Percentiles rank a stretch among this genome's conserved stretches.
These are phyloP conservation scores for Anodontia alba DNA, from an alignment of 2,888 invertebrate species.

Conservation along the genomic window DNA sequence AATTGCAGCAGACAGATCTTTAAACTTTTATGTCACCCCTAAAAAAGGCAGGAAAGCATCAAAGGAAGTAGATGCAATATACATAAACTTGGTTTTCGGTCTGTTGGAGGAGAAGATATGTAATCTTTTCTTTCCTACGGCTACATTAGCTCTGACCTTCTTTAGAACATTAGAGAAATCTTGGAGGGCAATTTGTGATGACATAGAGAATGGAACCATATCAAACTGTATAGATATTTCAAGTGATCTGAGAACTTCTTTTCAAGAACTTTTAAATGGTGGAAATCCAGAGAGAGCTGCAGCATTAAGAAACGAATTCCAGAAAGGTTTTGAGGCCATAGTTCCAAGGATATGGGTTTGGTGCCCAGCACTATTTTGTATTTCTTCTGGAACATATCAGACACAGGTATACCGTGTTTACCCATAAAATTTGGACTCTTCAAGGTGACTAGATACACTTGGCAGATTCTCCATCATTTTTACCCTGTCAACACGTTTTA, in stretches of 20 bases:
- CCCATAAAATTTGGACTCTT: too few species aligned
- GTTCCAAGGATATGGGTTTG: conserved; percentile 55
- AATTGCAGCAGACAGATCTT: conserved; percentile 34
- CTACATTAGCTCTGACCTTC: conserved; percentile 43
- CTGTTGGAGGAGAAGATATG: conserved; percentile 44
- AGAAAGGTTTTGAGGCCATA: conserved; percentile 46
- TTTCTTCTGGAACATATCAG: conserved; percentile 52
- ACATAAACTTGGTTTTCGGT: conserved; percentile 58
- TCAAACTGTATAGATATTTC: conserved; percentile 23
- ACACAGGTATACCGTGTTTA: conserved; percentile 51
- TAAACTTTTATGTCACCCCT: conserved; percentile 41
- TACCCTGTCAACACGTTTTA: too few species aligned
- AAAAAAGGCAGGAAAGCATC: conserved; percentile 3
- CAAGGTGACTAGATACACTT: too few species aligned
- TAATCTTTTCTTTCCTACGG: conserved; percentile 50
- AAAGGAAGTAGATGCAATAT: conserved; percentile 43
- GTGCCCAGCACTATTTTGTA: conserved; percentile 47
- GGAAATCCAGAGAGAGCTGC: conserved; percentile 34
- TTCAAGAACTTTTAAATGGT: conserved; percentile 22
- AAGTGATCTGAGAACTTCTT: conserved; percentile 1
- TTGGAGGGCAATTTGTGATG: conserved; percentile 52
- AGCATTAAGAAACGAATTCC: conserved; percentile 45
- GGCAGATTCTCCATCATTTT: too few species aligned
- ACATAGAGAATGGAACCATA: conserved; percentile 53
- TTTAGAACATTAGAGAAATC: conserved; percentile 51